Base-by-base conservation (phyloP, 2,888 invertebrate species). In the Spisula subtruncata region DNA sequence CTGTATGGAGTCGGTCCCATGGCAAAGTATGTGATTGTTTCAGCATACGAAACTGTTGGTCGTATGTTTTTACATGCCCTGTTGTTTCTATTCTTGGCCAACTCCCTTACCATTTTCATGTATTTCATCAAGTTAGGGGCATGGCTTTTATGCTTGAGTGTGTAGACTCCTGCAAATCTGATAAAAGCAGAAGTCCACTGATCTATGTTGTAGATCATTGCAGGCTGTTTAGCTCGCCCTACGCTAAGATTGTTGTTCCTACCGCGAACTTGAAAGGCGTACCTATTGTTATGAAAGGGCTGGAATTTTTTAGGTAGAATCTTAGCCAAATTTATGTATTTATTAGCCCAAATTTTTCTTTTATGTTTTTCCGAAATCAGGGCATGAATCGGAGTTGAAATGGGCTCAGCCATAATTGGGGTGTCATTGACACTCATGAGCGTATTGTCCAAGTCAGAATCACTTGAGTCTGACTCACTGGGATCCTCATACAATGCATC, bases 81-180 rank as follows among this genome's bases (percentile, higher is more conserved):
- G 20, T 8, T 25, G n/a, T 20, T 25, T 20, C 60, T 6, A 1
- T 6, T 6, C 2, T 60, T 60, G n/a, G 60, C 89, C 32, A 92
- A 4, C 0, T 60, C 60, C 20, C 60, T 14, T 1, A 66, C 60
- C 0, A 66, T 66, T 25, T 66, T 25, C n/a, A 25, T 25, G 25
- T 66, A 66, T n/a, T 66, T 66, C 60, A 66, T 66, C 4, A 48
- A 12, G 85, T 88, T 20, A 86, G 80, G 6, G 90, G 90, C 1
- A 83, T 88, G 6, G 86, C 75, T 35, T 89, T 81, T 1, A 84
- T 12, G 10, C 16, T 14, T 32, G 5, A 18, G 5, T 16, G 35
- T 18, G 12, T 75, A 75, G 1, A 35, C 35, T 0, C 16, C 18
- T 18, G 18, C 18, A 20, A 18, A 75, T 1, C 18, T 2, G 18